Evolutionary conservation across 2,797 vertebrate genomes (phyloP).

Genomic region (Platyrinchus mystaceus): DNA sequence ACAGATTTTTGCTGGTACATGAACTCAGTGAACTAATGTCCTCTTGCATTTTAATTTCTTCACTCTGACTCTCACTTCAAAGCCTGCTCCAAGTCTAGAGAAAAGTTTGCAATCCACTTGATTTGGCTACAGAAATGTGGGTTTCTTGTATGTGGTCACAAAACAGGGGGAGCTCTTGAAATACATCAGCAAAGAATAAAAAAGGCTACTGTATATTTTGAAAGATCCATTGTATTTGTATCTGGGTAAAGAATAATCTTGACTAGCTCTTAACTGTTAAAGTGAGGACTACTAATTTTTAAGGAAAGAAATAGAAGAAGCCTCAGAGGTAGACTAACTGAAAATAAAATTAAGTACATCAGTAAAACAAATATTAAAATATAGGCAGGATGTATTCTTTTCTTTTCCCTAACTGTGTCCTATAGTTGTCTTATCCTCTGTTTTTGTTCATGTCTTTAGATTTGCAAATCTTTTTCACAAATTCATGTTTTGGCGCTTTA

Average conservation of each 20-base stretch:
- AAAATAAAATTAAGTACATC: background rate
- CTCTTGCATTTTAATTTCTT: slow-evolving; percentile 44
- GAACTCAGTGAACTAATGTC: slow-evolving; percentile 54
- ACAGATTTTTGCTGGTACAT: slow-evolving; percentile 35
- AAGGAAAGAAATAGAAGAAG: background rate
- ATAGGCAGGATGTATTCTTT: background rate
- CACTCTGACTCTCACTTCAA: slow-evolving; percentile 26
- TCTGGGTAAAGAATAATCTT: background rate
- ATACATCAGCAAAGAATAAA: background rate
- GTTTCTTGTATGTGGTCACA: background rate
- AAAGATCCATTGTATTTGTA: background rate
- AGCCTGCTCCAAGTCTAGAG: background rate
- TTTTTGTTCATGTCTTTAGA: background rate
- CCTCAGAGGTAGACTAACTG: background rate
- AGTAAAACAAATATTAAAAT: background rate
- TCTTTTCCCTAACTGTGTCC: background rate
- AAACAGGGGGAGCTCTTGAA: background rate
- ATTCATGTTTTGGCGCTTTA: background rate
- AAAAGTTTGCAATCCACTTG: background rate
- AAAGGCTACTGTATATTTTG: background rate
- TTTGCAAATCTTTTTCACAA: background rate
- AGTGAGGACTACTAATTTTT: background rate
- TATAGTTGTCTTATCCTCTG: background rate
- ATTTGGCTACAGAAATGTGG: background rate
- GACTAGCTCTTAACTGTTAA: background rate